Percentiles rank a stretch among this genome's conserved stretches.
These are phyloP conservation scores for Uromys caudimaculatus DNA, from an alignment of 2,797 vertebrate genomes.

Conservation along the genomic window DNA sequence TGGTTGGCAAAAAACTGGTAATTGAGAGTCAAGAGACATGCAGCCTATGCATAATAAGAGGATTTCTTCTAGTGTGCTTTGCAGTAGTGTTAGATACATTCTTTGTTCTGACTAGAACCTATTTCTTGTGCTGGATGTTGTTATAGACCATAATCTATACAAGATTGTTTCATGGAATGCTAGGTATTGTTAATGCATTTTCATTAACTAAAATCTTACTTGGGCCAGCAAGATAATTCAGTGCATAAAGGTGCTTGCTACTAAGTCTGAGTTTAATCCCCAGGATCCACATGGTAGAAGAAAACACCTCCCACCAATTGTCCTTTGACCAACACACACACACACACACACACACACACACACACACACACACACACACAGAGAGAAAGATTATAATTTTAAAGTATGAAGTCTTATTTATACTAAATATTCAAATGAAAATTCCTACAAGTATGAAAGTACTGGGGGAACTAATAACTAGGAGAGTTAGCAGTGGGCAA, in stretches of 20 bases:
- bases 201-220: neutral
- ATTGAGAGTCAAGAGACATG: neutral
- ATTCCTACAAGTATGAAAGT: neutral
- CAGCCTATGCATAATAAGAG: neutral
- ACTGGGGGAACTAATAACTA: neutral
- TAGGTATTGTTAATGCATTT: slow-evolving; percentile 14
- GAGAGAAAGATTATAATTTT: neutral
- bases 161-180: neutral
- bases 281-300: neutral
- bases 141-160: neutral
- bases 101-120: neutral
- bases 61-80: neutral
- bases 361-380: neutral
- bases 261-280: neutral
- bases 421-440: slow-evolving; percentile 44
- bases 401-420: slow-evolving; percentile 12
- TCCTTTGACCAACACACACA: neutral
- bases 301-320: neutral
- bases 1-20: neutral
- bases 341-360: neutral
- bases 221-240: neutral
- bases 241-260: neutral
- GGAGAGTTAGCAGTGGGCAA: neutral
- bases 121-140: neutral
- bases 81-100: neutral